Conservation (phyloP, 35 echinoderm and acorn worm species). For the Eucidaris tribuloides region DNA sequence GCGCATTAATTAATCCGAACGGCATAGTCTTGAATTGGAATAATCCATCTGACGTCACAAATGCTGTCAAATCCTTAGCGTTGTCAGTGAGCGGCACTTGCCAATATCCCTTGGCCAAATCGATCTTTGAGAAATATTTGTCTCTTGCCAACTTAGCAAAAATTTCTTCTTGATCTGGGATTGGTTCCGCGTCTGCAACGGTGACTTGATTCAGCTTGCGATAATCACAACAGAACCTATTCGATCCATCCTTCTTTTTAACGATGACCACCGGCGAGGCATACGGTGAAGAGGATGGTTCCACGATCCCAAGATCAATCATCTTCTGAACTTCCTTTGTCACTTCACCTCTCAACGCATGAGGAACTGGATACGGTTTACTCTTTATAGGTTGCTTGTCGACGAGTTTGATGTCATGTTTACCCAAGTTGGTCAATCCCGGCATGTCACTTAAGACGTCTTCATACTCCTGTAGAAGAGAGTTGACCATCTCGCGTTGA, state of each 20-base stretch:
- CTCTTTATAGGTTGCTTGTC: conserved; percentile 11
- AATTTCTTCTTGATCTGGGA: conserved; percentile 61
- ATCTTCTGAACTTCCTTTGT: conserved; percentile 23
- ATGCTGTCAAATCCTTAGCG: conserved; percentile 4
- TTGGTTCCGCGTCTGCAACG: conserved; percentile 43
- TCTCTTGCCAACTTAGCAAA: conserved; percentile 38
- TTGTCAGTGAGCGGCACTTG: conserved; percentile 34
- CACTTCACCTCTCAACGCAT: conserved; percentile 10
- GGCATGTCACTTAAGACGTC: conserved; percentile 53
- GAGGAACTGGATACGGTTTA: conserved; percentile 39
- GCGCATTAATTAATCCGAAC: conserved; percentile 44
- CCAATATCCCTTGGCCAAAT: conserved; percentile 74
- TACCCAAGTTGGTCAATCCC: conserved; percentile 27
- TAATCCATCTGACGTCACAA: conserved; percentile 28
- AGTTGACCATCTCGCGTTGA: background rate
- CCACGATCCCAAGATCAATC: conserved; percentile 24
- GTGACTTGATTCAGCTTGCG: conserved; percentile 45
- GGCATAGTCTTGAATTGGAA: conserved; percentile 47
- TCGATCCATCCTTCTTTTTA: conserved; percentile 18
- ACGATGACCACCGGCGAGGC: conserved; percentile 25
- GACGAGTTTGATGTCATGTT: conserved; percentile 33
- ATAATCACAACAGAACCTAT: conserved; percentile 57
- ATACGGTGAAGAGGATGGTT: conserved; percentile 50
- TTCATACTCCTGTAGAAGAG: background rate
- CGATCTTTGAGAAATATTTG: conserved; percentile 51